These are phyloP conservation scores for Oryctes rhinoceros DNA, from an alignment of 1,140 invertebrate genomes.

Conservation along the genomic window DNA sequence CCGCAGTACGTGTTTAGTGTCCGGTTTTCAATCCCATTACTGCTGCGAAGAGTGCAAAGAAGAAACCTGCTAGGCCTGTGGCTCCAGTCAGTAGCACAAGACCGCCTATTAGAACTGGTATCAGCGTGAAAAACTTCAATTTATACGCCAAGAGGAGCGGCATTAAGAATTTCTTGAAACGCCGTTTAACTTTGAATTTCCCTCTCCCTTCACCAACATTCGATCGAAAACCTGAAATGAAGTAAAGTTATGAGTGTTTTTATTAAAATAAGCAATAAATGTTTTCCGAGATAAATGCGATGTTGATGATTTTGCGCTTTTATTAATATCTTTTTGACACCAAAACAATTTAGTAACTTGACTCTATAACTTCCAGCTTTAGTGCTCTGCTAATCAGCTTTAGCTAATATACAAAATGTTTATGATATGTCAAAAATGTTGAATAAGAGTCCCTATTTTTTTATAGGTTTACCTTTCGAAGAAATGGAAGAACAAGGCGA, in stretches of 20 bases:
- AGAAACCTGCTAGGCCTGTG: slow-evolving; percentile 82
- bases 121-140: slow-evolving; percentile 80
- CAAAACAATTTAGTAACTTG: too few relatives aligned
- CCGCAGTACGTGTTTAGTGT: neutral
- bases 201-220: slow-evolving; percentile 12
- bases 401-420: too few relatives aligned
- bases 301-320: too few relatives aligned
- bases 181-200: slow-evolving; percentile 63
- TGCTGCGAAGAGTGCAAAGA: slow-evolving; percentile 81
- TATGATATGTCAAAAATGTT: too few relatives aligned
- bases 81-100: slow-evolving; percentile 76
- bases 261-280: too few relatives aligned
- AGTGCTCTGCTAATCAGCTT: too few relatives aligned
- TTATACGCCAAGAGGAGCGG: slow-evolving; percentile 82
- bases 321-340: too few relatives aligned
- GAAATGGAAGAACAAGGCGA: too few relatives aligned
- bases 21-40: slow-evolving; percentile 63
- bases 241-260: neutral
- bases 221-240: neutral
- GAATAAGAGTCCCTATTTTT: too few relatives aligned
- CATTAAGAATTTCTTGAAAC: slow-evolving; percentile 74
- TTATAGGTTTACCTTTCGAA: too few relatives aligned
- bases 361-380: too few relatives aligned
- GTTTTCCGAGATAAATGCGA: too few relatives aligned
- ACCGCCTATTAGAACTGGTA: slow-evolving; percentile 78